Base-by-base conservation (phyloP, 2,797 vertebrate species). In the Gymnoscopelus microlampas region DNA sequence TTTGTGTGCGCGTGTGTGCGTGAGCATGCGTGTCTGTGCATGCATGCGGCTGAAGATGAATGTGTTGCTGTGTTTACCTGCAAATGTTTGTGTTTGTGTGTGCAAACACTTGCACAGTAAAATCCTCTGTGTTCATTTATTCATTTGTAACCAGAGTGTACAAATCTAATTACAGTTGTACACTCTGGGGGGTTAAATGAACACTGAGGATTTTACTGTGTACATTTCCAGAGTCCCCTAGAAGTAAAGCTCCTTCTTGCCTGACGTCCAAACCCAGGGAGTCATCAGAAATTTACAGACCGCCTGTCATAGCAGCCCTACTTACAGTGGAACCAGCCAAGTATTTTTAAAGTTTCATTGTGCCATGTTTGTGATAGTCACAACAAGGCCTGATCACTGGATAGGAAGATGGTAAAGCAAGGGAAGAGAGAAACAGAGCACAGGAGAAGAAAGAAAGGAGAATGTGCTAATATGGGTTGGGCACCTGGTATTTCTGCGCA, bases 221-320 rank as follows among this genome's bases (percentile, higher is more conserved):
- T 51, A 14, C 8, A 85, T 85, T 76, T 82, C 44, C 68, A 72
- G 47, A 81, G 82, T 74, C 84, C 81, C 72, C 68, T 29, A 4
- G 19, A 70, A 82, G 82, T 74, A 82, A 79, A 80, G 77, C 81
- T 85, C 79, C 66, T 74, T 76, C 73, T 71, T 76, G 71, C 65
- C 73, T 77, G 73, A 70, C 80, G 75, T 84, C 69, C 80, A 78
- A 79, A 82, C 74, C 68, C 79, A 78, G 76, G 68, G 70, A 67
- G 53, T 48, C 51, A 15, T 53, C 51, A 4, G 62, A 35, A 7
- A 1, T 5, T 6, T 35, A 35, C 32, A 39, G 51, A 63, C 49
- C 32, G 5, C 24, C 66, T 60, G 64, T 78, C 81, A 79, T 77
- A 64, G 77, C 70, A 74, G 73, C 66, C 29, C 75, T 60, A 65